Percentiles rank a stretch among this genome's conserved stretches.
These are phyloP conservation scores for Aythya baeri DNA, from an alignment of 2,113 vertebrate genomes.

Conservation along the genomic window DNA sequence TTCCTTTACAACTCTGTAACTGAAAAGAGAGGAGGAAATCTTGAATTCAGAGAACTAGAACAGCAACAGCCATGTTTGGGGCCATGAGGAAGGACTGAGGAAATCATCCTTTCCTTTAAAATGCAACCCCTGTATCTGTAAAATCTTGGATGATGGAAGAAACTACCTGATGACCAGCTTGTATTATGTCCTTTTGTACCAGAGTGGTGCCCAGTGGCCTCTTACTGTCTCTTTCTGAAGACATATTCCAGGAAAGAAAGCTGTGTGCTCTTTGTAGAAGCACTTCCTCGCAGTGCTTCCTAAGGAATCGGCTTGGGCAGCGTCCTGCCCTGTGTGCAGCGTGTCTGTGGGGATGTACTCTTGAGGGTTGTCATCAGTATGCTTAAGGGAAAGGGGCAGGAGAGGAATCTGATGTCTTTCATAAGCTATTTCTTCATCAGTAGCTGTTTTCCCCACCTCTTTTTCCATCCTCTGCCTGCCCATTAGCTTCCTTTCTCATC, in stretches of 20 bases:
- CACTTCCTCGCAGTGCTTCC: not conserved
- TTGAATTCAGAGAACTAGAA: too few species aligned
- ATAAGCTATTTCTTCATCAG: not conserved
- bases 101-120: not conserved
- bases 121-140: not conserved
- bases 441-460: not conserved
- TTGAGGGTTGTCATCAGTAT: too few species aligned
- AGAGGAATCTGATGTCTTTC: not conserved
- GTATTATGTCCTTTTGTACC: not conserved
- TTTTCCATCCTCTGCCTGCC: not conserved
- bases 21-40: too few species aligned
- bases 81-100: not conserved
- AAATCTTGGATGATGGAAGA: not conserved
- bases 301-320: not conserved
- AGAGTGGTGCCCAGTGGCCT: not conserved
- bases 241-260: not conserved
- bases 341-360: not conserved
- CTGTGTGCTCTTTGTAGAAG: not conserved
- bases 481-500: not conserved
- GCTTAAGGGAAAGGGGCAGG: not conserved
- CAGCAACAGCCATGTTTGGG: too few species aligned
- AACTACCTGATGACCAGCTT: not conserved
- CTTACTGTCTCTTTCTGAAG: not conserved
- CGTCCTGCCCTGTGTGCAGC: not conserved
- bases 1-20: too few species aligned